Percentiles rank a stretch among this genome's conserved stretches.
Evolutionary conservation across 2,797 vertebrate genomes (phyloP).

Genomic region (Sparus aurata): DNA sequence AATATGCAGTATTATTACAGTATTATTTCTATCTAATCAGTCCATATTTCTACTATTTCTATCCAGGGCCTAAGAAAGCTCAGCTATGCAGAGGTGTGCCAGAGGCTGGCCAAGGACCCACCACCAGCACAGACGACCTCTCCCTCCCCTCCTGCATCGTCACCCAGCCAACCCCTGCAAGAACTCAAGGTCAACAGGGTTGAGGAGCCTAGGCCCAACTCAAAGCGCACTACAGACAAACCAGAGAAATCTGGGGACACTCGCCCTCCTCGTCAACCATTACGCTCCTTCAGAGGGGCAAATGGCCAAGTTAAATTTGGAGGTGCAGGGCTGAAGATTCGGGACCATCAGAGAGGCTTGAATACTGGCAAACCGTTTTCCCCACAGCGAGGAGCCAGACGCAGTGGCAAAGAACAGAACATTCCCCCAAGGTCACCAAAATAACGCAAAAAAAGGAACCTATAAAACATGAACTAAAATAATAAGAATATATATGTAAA

Average conservation of each 20-base stretch:
- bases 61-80: slow-evolving; percentile 90
- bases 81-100: slow-evolving; percentile 95
- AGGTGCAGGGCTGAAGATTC: slow-evolving; percentile 86
- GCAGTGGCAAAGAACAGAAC: slow-evolving; percentile 92
- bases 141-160: slow-evolving; percentile 46
- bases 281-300: slow-evolving; percentile 83
- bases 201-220: slow-evolving; percentile 79
- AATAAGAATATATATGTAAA: slow-evolving; percentile 41
- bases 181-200: slow-evolving; percentile 90
- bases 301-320: slow-evolving; percentile 79
- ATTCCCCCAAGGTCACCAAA: slow-evolving; percentile 93
- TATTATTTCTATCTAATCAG: no score
- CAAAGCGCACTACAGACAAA: slow-evolving; percentile 62
- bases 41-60: background rate
- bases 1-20: background rate
- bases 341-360: slow-evolving; percentile 90
- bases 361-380: slow-evolving; percentile 84
- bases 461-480: slow-evolving; percentile 28
- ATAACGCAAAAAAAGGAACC: slow-evolving; percentile 67
- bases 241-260: slow-evolving; percentile 68
- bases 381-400: slow-evolving; percentile 88
- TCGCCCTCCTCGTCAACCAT: slow-evolving; percentile 83
- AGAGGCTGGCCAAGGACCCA: slow-evolving; percentile 89
- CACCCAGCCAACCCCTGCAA: slow-evolving; percentile 86
- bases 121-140: slow-evolving; percentile 63